Evolutionary conservation across 1,140 invertebrate species (phyloP).

Genomic region (Potamilus streckersoni): DNA sequence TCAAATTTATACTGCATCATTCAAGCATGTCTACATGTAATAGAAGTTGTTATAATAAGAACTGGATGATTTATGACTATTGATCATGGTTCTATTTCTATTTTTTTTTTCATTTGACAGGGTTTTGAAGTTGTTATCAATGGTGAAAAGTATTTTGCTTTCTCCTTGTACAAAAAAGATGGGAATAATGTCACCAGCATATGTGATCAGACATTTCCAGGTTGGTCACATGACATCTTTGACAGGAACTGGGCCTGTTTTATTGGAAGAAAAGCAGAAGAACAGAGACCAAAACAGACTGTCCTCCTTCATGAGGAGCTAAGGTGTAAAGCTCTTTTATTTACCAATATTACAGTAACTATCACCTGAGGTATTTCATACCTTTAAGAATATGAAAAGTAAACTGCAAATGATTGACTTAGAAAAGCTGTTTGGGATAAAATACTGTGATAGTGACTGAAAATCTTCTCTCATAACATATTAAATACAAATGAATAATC

Average conservation of each 20-base stretch:
- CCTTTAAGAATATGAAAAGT: not conserved
- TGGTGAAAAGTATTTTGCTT: conserved; percentile 70
- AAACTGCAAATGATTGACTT: not conserved
- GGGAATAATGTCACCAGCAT: conserved; percentile 59
- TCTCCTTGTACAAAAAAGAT: conserved; percentile 64
- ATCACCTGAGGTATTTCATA: not conserved
- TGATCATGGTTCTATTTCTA: not conserved
- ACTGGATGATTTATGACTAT: too few species aligned
- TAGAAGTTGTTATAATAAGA: too few species aligned
- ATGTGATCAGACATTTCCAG: conserved; percentile 67
- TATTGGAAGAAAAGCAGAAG: conserved; percentile 39
- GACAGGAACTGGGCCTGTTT: conserved; percentile 69
- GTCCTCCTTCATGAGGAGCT: not conserved
- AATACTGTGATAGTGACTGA: too few species aligned
- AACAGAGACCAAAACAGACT: not conserved
- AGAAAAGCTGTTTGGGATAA: not conserved
- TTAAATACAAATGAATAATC: too few species aligned
- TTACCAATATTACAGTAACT: too few species aligned
- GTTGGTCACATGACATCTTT: conserved; percentile 70
- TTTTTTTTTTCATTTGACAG: conserved; percentile 35
- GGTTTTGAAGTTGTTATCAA: conserved; percentile 66
- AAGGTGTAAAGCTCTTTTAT: too few species aligned
- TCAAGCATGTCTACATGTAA: too few species aligned
- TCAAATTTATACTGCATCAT: too few species aligned
- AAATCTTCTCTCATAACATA: too few species aligned